Percentiles rank a stretch among this genome's conserved stretches.
Evolutionary conservation across 2,113 vertebrate species (phyloP).

Genomic region (Salvelinus namaycush): DNA sequence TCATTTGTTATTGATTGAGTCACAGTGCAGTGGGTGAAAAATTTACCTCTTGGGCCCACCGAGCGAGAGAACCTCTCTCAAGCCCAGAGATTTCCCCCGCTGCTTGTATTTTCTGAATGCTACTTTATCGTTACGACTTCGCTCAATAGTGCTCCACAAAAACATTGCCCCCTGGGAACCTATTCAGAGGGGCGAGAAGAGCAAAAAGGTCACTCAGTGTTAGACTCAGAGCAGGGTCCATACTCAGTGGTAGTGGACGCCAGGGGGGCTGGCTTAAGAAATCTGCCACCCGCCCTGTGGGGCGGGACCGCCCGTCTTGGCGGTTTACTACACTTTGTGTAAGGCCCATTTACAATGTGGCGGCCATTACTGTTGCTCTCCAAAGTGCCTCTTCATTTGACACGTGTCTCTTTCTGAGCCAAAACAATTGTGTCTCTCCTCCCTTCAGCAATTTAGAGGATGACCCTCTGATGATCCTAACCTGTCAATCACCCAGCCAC

Average conservation of each 20-base stretch:
- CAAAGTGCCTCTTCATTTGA: not conserved
- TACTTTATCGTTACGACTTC: not conserved
- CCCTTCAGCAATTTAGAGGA: not conserved
- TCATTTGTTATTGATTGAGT: not conserved
- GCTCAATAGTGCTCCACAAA: not conserved
- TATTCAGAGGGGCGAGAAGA: not conserved
- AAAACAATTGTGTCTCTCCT: not conserved
- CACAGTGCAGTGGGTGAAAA: not conserved
- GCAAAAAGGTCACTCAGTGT: constrained; percentile 10
- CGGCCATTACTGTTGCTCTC: too few species aligned
- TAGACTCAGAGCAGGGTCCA: not conserved
- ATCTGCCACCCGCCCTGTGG: not conserved
- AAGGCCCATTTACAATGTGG: not conserved
- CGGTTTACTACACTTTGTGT: not conserved
- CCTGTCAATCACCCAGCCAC: not conserved
- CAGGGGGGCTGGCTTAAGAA: not conserved
- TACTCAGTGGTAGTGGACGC: not conserved
- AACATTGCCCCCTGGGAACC: not conserved
- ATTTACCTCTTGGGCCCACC: not conserved
- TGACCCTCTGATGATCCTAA: not conserved
- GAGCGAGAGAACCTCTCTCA: not conserved
- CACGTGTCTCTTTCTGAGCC: not conserved
- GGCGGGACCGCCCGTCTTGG: not conserved
- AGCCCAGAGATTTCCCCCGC: not conserved
- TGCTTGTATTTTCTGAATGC: not conserved